Evolutionary conservation across 2,888 invertebrate species (phyloP), one percentile per base, ranked within the genome.

Genomic region (Patella caerulea): DNA sequence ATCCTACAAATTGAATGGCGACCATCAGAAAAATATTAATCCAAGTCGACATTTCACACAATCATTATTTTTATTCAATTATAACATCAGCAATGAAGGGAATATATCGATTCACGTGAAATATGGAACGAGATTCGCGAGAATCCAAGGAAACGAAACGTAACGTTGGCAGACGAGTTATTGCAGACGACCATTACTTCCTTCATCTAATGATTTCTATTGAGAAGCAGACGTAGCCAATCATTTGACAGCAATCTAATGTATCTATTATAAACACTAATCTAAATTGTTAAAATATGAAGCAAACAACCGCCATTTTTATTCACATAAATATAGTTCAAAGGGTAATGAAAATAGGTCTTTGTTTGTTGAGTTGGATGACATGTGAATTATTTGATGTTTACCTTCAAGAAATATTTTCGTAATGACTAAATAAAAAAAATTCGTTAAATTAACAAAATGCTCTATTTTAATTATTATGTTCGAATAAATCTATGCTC

Each of bases 31-130:
- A 65, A 65, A 24, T 65, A 65, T 65, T 65, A 12, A 24, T 45
- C 45, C 45, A 45, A 45, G 45, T 45, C 9, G 45, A 1, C 45
- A 45, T 45, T 45, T 45, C 45, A 45, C 45, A 65, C 14, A 65
- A 65, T 65, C 65, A 24, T 65, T 65, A 65, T 65, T 65, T 65
- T 65, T 65, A 65, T 65, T 65, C 65, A 65, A 65, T 65, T 65
- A 65, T 65, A 65, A 65, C 65, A 65, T 65, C 65, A 65, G 19
- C 9, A 19, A 65, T 65, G 19, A 14, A 5, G 24, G 11, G 19
- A 65, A 24, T 19, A 24, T 65, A 65, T 65, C 24, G 65, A 65
- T 65, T 65, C 12, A 14, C 65, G 12, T 19, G 65, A 19, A 65
- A 65, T 65, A 65, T 65, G 65, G 65, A 65, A 65, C 19, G 19